Percentiles rank a stretch among this genome's conserved stretches.
Evolutionary conservation across 1,140 invertebrate genomes (phyloP).

Genomic region (Drosophila saltans): DNA sequence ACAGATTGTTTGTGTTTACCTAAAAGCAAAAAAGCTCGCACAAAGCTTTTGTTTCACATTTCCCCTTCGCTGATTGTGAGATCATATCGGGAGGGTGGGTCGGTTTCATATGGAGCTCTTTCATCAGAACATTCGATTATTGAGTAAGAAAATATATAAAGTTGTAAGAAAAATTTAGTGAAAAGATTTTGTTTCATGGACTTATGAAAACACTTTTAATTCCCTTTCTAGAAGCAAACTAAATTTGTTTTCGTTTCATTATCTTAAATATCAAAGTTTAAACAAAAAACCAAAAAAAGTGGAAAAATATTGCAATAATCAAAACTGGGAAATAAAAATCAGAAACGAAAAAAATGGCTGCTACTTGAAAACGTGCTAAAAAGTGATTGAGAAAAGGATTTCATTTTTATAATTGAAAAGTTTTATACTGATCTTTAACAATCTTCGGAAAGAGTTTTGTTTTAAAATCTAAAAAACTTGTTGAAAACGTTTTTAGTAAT

Average conservation of each 20-base stretch:
- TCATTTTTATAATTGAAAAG: too few species aligned
- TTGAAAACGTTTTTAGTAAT: too few species aligned
- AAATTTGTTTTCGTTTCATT: background rate
- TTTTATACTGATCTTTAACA: too few species aligned
- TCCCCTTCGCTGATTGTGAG: too few species aligned
- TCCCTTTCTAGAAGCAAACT: background rate
- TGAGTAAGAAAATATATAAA: slow-evolving; percentile 2
- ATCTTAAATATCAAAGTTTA: background rate
- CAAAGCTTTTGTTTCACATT: slow-evolving; percentile 1
- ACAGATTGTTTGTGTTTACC: background rate
- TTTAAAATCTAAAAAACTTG: too few species aligned
- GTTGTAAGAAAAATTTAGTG: background rate
- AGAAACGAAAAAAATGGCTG: too few species aligned
- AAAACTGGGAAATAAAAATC: too few species aligned
- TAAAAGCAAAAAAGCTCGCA: slow-evolving; percentile 1
- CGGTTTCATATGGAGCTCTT: background rate
- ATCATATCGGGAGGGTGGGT: background rate
- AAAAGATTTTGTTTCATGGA: background rate
- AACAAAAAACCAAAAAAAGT: background rate
- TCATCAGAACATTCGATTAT: slow-evolving; percentile 5
- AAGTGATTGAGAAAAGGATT: too few species aligned
- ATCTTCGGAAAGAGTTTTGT: too few species aligned
- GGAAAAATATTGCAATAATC: too few species aligned
- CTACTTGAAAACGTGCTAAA: too few species aligned
- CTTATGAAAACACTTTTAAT: slow-evolving; percentile 3